Evolutionary conservation across 2,797 vertebrate genomes (phyloP).

Genomic region (Chaunax sp.): DNA sequence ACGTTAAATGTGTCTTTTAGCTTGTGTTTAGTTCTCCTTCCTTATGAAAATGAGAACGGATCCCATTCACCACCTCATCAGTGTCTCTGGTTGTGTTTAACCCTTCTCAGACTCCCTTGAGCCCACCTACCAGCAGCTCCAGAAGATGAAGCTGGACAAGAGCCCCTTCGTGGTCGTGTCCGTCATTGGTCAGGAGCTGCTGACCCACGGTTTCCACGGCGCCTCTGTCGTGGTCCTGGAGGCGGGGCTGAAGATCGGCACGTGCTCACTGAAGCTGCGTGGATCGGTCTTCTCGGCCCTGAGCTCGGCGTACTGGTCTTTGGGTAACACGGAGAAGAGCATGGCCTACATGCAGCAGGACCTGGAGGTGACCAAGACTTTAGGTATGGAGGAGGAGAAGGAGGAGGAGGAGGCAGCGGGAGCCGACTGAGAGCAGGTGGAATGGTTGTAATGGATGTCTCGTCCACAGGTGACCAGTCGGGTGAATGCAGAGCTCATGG

Average conservation of each 20-base stretch:
- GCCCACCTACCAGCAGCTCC: slow-evolving; percentile 95
- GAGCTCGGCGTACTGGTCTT: slow-evolving; percentile 95
- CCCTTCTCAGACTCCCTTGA: slow-evolving; percentile 89
- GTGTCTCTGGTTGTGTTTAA: background rate
- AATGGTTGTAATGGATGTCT: background rate
- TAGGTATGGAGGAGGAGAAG: slow-evolving; percentile 41
- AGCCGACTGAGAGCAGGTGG: accelerated
- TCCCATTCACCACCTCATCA: background rate
- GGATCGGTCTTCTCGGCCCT: slow-evolving; percentile 96
- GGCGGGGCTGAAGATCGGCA: slow-evolving; percentile 96
- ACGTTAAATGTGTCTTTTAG: too few relatives aligned
- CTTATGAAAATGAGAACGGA: background rate
- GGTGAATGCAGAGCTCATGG: slow-evolving; percentile 96
- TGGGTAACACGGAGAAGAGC: slow-evolving; percentile 94
- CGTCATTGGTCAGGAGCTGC: slow-evolving; percentile 96
- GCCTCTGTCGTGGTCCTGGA: slow-evolving; percentile 94
- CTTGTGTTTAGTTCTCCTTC: too few relatives aligned
- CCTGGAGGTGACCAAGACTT: slow-evolving; percentile 95
- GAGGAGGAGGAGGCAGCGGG: accelerated
- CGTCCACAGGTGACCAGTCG: slow-evolving; percentile 90
- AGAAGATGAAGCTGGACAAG: slow-evolving; percentile 99
- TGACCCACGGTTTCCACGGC: slow-evolving; percentile 90
- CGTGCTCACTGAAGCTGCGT: slow-evolving; percentile 95
- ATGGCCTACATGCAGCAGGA: slow-evolving; percentile 97
- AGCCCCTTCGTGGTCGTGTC: slow-evolving; percentile 99